Evolutionary conservation across 2,888 invertebrate species (phyloP).

Genomic region (Idaea dimidiata): DNA sequence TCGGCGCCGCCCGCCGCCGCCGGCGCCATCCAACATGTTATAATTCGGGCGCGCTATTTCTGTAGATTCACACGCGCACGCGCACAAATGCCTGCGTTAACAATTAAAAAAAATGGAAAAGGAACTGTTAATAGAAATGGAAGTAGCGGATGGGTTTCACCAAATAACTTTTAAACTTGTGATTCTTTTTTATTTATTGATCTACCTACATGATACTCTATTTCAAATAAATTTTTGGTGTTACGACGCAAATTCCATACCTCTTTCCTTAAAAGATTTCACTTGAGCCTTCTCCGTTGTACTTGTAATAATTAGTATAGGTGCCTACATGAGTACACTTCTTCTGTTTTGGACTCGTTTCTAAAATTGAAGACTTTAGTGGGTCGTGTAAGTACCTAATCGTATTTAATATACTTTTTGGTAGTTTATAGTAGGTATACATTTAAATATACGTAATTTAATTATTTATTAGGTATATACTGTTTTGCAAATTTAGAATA

Average conservation of each 20-base stretch:
- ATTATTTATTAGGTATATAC: constrained; percentile 1
- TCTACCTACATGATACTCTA: too few relatives aligned
- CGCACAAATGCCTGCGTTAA: constrained; percentile 57
- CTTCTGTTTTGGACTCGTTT: too few relatives aligned
- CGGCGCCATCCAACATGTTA: constrained; percentile 74
- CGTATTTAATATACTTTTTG: neutral
- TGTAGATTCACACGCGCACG: constrained; percentile 72
- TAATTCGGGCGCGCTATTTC: constrained; percentile 78
- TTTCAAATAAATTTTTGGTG: too few relatives aligned
- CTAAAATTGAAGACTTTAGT: too few relatives aligned
- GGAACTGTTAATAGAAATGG: neutral
- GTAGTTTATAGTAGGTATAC: neutral
- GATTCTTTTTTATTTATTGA: neutral
- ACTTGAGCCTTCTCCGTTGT: too few relatives aligned
- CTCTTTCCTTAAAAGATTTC: too few relatives aligned
- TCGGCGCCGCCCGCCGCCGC: constrained; percentile 65
- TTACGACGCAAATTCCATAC: too few relatives aligned
- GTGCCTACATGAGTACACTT: too few relatives aligned
- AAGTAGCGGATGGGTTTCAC: neutral
- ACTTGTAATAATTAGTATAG: too few relatives aligned
- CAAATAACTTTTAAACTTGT: too few relatives aligned
- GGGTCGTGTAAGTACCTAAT: neutral
- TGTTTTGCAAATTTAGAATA: constrained; percentile 3
- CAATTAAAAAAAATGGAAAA: constrained; percentile 53
- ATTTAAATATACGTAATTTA: neutral